phyloP scores from a whole-genome alignment of 2,797 vertebrate species.

The Macropodus opercularis region DNA sequence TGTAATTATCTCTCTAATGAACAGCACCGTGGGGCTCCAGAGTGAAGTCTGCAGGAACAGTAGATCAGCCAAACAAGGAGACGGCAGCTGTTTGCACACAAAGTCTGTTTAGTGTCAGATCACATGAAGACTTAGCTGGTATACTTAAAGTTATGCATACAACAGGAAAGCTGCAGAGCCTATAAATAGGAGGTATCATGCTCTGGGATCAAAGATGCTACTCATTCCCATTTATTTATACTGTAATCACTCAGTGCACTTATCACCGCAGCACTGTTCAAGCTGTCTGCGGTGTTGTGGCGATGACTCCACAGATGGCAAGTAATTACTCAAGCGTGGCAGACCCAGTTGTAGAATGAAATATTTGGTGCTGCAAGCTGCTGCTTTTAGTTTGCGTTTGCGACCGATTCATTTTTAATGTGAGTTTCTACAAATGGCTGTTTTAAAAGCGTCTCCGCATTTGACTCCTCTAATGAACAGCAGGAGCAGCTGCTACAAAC shows the following conservation, averaged over 20 bases:
- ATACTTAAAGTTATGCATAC: background rate
- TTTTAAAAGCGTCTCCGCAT: background rate
- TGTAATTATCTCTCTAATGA: constrained; percentile 74
- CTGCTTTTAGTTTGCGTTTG: constrained; percentile 22
- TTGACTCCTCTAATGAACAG: background rate
- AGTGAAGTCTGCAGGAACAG: constrained; percentile 49
- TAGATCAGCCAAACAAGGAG: constrained; percentile 59
- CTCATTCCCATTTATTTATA: constrained; percentile 1
- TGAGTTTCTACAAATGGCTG: background rate
- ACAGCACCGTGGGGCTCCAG: constrained; percentile 42
- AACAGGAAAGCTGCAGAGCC: background rate
- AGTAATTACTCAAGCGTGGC: constrained; percentile 30
- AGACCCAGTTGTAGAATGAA: constrained; percentile 34
- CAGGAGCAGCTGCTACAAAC: background rate
- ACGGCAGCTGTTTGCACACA: constrained; percentile 20
- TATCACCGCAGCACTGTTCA: constrained; percentile 3
- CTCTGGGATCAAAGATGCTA: background rate
- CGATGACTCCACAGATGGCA: constrained; percentile 5
- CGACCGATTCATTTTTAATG: constrained; percentile 42
- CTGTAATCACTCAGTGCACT: constrained; percentile 5
- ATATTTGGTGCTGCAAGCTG: constrained; percentile 29
- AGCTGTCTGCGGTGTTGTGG: constrained; percentile 8
- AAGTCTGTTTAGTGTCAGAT: constrained; percentile 13
- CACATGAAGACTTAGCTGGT: background rate
- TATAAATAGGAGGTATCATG: background rate